These are phyloP conservation scores for Cecropterus lyciades DNA, from an alignment of 1,140 invertebrate genomes.

Conservation along the genomic window DNA sequence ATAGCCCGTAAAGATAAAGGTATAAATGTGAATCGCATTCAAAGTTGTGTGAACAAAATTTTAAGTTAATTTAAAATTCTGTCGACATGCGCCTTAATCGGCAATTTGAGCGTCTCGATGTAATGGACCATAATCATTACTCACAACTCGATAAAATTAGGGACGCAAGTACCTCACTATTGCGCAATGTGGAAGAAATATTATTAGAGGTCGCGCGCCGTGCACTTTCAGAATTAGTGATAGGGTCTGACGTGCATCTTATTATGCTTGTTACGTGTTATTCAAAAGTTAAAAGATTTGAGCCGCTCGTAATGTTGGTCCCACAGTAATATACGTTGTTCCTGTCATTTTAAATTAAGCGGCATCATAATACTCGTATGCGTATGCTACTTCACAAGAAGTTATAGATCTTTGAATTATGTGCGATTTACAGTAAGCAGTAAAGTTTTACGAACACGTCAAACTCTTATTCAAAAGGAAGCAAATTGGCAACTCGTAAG, in stretches of 20 bases:
- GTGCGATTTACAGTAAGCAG: not conserved
- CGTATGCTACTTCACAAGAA: conserved; percentile 10
- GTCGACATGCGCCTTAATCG: conserved; percentile 53
- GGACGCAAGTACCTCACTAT: conserved; percentile 39
- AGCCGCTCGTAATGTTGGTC: not conserved
- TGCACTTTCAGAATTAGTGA: conserved; percentile 35
- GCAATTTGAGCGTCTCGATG: conserved; percentile 47
- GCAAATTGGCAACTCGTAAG: no score
- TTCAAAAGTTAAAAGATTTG: conserved; percentile 26
- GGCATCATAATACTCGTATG: not conserved
- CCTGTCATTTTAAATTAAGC: conserved; percentile 28
- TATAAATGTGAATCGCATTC: conserved; percentile 9
- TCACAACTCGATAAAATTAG: conserved; percentile 63
- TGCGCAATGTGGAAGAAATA: conserved; percentile 43
- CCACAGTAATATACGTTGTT: conserved; percentile 13
- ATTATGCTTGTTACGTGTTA: conserved; percentile 25
- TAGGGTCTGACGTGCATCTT: conserved; percentile 25
- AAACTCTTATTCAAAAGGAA: no score
- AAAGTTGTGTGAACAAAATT: conserved; percentile 15
- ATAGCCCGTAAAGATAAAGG: conserved; percentile 12
- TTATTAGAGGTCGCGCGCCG: conserved; percentile 20
- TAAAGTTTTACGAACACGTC: no score
- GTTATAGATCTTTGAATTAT: not conserved
- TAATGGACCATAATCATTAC: conserved; percentile 60
- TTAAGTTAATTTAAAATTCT: conserved; percentile 41